Evolutionary conservation across 1,140 invertebrate genomes (phyloP).

Genomic region (Melipona quadrifasciata): DNA sequence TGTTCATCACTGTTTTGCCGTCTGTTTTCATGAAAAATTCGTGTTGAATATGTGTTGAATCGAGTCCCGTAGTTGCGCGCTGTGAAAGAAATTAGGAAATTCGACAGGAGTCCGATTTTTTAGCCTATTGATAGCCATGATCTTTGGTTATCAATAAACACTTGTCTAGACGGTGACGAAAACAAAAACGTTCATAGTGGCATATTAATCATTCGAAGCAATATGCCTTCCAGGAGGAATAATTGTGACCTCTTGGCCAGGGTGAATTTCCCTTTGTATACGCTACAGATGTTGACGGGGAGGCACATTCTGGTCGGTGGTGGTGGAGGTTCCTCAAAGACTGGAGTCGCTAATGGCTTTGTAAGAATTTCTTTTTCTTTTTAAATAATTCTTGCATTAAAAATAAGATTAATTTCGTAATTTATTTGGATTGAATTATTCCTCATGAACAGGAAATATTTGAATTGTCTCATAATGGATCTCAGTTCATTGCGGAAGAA

Average conservation of each 20-base stretch:
- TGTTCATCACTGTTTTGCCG: conserved; percentile 44
- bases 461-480: conserved; percentile 92
- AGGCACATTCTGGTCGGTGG: conserved; percentile 97
- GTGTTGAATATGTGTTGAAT: neutral
- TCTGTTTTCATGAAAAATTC: neutral
- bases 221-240: conserved; percentile 80
- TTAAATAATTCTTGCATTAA: neutral
- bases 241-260: conserved; percentile 88
- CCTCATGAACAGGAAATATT: conserved; percentile 89
- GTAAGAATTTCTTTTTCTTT: conserved; percentile 83
- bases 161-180: neutral
- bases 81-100: neutral
- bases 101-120: neutral
- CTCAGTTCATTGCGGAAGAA: conserved; percentile 91
- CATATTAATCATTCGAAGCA: neutral
- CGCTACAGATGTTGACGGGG: conserved; percentile 93
- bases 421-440: neutral
- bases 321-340: conserved; percentile 96
- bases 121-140: neutral
- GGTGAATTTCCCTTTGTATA: conserved; percentile 96
- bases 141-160: conserved; percentile 23
- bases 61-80: neutral
- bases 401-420: neutral
- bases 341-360: conserved; percentile 97
- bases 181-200: neutral